phyloP scores from a whole-genome alignment of 2,888 invertebrate genomes.

The Atrina japonica region DNA sequence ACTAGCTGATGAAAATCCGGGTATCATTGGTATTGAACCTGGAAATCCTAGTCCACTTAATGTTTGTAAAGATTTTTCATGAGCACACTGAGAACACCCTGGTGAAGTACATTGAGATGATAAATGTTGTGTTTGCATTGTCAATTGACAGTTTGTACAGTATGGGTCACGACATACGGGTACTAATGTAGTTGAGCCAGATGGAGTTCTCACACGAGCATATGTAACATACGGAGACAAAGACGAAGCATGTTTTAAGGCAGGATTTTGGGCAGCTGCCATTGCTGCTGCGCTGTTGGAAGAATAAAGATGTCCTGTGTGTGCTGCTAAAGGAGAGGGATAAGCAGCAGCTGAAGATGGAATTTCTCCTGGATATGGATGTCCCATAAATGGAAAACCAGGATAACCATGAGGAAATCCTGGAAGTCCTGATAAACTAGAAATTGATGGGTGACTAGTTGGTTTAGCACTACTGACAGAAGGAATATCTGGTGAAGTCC shows the following conservation, averaged over 20 bases:
- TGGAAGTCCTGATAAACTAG: slow-evolving; percentile 52
- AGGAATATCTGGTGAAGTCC: slow-evolving; percentile 23
- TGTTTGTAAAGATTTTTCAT: slow-evolving; percentile 84
- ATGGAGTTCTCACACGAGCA: slow-evolving; percentile 94
- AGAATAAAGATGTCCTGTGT: slow-evolving; percentile 47
- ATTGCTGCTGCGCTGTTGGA: slow-evolving; percentile 54
- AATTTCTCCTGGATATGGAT: slow-evolving; percentile 44
- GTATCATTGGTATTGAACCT: slow-evolving; percentile 49
- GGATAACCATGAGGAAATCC: slow-evolving; percentile 37
- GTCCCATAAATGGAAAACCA: slow-evolving; percentile 42
- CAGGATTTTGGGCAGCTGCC: slow-evolving; percentile 56
- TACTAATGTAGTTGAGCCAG: slow-evolving; percentile 89
- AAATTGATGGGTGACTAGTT: slow-evolving; percentile 43
- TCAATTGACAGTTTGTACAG: slow-evolving; percentile 96
- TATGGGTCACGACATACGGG: slow-evolving; percentile 98
- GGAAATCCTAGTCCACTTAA: slow-evolving; percentile 59
- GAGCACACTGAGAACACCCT: slow-evolving; percentile 97
- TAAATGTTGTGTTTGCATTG: slow-evolving; percentile 85
- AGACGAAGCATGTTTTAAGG: slow-evolving; percentile 47
- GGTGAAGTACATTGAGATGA: slow-evolving; percentile 90
- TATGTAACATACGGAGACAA: slow-evolving; percentile 85
- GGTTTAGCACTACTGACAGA: slow-evolving; percentile 22
- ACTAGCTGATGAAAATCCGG: slow-evolving; percentile 38
- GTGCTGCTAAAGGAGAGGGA: slow-evolving; percentile 49
- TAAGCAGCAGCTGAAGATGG: slow-evolving; percentile 56